Percentiles rank a stretch among this genome's conserved stretches.
These are phyloP conservation scores for Neoaliturus tenellus DNA, from an alignment of 2,888 invertebrate species.

Conservation along the genomic window DNA sequence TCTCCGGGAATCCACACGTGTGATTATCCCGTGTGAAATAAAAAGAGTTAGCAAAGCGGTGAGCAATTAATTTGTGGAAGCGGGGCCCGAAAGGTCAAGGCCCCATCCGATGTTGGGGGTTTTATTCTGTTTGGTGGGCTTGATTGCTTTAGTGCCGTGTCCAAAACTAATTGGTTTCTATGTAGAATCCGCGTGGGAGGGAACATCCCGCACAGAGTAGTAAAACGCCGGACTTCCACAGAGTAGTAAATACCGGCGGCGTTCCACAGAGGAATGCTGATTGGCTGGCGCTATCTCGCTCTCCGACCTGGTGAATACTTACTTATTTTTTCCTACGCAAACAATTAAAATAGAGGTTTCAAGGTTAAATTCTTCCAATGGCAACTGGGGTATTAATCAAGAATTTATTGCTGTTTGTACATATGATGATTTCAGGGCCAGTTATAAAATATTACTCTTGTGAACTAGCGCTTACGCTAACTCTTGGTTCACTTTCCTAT, in stretches of 20 bases:
- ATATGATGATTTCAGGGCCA: too few species aligned
- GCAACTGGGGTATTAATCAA: too few species aligned
- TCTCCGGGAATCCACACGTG: too few species aligned
- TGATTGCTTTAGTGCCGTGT: constrained; percentile 8
- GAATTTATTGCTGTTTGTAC: too few species aligned
- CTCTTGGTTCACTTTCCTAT: too few species aligned
- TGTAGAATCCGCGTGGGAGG: constrained; percentile 30
- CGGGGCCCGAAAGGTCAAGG: constrained; percentile 7
- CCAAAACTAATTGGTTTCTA: constrained; percentile 35
- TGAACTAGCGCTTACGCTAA: too few species aligned
- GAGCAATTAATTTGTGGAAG: background rate
- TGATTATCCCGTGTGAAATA: too few species aligned
- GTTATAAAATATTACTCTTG: too few species aligned
- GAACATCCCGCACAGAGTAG: constrained; percentile 31
- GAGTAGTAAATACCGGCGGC: constrained; percentile 29
- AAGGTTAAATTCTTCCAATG: background rate
- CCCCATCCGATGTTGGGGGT: background rate
- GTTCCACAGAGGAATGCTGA: constrained; percentile 23
- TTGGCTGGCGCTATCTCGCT: constrained; percentile 23
- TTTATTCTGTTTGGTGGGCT: background rate
- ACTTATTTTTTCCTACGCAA: background rate
- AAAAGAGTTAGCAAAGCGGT: background rate
- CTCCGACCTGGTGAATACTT: background rate
- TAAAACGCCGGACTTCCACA: constrained; percentile 19
- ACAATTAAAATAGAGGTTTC: background rate